These are phyloP conservation scores for Hystrix brachyura DNA, from an alignment of 2,113 vertebrate genomes.

Conservation along the genomic window DNA sequence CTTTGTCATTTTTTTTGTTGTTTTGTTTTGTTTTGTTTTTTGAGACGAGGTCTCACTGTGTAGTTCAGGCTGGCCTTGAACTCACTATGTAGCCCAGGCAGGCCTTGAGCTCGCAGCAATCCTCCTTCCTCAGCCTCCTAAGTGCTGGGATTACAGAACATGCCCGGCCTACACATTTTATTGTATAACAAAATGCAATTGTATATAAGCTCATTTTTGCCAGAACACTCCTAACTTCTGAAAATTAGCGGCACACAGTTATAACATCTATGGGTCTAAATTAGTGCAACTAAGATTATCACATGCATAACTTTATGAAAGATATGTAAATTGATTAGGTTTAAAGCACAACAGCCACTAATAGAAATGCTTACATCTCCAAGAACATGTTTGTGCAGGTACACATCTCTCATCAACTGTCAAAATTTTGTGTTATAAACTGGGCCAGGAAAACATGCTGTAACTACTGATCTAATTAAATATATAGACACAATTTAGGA, in stretches of 20 bases:
- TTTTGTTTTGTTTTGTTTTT: background rate
- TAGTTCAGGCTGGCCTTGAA: background rate
- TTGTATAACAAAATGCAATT: background rate
- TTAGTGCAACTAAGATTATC: background rate
- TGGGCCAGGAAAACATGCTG: background rate
- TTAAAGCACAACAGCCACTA: background rate
- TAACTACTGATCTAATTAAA: constrained; percentile 43
- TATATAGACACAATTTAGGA: background rate
- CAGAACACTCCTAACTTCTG: background rate
- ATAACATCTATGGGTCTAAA: background rate
- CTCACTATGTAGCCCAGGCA: too few relatives aligned
- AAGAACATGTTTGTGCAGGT: constrained; percentile 46
- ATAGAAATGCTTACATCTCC: background rate
- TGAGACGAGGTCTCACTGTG: background rate
- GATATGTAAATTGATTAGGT: constrained; percentile 27
- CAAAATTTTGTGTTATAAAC: constrained; percentile 21
- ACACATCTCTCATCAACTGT: background rate
- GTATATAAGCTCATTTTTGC: background rate
- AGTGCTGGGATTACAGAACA: background rate
- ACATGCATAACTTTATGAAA: background rate
- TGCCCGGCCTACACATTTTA: background rate
- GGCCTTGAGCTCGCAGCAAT: background rate
- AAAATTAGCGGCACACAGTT: background rate
- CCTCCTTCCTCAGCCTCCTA: background rate
- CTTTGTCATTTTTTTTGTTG: too few relatives aligned